Evolutionary conservation across 2,797 vertebrate genomes (phyloP).

Genomic region (Centropyge bicolor): DNA sequence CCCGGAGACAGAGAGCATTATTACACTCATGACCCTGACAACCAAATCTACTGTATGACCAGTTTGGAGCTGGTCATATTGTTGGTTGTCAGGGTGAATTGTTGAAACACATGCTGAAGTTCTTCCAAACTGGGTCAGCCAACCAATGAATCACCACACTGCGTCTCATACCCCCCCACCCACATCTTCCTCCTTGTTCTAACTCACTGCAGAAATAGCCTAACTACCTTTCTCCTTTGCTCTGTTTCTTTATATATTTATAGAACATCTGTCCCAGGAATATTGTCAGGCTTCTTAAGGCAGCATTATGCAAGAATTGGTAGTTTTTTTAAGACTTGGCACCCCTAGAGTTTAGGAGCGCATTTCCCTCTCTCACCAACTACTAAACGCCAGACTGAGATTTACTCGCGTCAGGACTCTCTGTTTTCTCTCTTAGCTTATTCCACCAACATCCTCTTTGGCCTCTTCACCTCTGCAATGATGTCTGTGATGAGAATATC

Average conservation of each 20-base stretch:
- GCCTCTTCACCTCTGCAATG: no score
- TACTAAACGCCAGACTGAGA: no score
- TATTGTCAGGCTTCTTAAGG: slow-evolving; percentile 27
- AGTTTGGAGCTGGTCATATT: slow-evolving; percentile 58
- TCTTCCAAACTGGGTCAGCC: slow-evolving; percentile 69
- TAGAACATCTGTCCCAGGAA: slow-evolving; percentile 48
- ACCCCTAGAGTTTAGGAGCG: no score
- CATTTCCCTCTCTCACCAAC: no score
- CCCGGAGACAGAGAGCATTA: slow-evolving; percentile 37
- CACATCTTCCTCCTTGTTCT: slow-evolving; percentile 61
- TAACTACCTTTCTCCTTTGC: slow-evolving; percentile 56
- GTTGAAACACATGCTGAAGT: slow-evolving; percentile 66
- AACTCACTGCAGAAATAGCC: slow-evolving; percentile 60
- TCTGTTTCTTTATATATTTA: slow-evolving; percentile 54
- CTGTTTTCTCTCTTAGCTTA: no score
- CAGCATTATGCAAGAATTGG: no score
- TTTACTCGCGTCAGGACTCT: no score
- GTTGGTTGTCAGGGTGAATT: slow-evolving; percentile 70
- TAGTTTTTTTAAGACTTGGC: no score
- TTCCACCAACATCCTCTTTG: no score
- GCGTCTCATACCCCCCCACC: slow-evolving; percentile 56
- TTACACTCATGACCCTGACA: slow-evolving; percentile 46
- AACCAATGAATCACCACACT: slow-evolving; percentile 67
- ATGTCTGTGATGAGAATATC: no score
- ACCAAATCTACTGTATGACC: slow-evolving; percentile 26